Base-by-base conservation (phyloP, 2,888 invertebrate genomes). In the Melipona beecheii region DNA sequence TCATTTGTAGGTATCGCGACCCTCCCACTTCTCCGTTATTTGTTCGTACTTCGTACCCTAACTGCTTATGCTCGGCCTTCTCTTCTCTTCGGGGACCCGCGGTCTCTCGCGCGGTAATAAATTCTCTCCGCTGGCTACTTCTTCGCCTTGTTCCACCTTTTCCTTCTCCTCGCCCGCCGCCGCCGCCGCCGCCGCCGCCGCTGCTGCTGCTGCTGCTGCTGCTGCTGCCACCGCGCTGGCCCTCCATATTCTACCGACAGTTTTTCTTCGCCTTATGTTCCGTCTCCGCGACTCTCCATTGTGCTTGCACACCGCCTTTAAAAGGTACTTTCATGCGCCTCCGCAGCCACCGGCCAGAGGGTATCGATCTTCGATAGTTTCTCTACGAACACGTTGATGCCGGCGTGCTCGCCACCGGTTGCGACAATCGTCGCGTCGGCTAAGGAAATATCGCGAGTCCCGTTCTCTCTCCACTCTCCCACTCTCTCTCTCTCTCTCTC, bases 21-120 rank as follows among this genome's bases (percentile, higher is more conserved):
- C 84, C 86, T 87, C 81, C 81, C 84, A 85, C 79, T 81, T 81
- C 79, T 75, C 71, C 86, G 86, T 90, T 88, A 90, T 90, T 90
- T 90, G 87, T 88, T 89, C 85, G 76, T 83, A 77, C 76, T 43
- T 72, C 85, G 78, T 85, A 83, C 82, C 90, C 78, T 84, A 86
- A 82, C 87, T 81, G 83, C 85, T 87, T 79, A 82, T 82, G 80
- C 75, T 75, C 73, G 83, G 71, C 65, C 85, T 71, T 85, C 78
- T 80, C 54, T 70, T 58, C 75, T 85, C 79, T 81, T 80, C 77
- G 76, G 77, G 70, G 84, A 84, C 78, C 82, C 84, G 78, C 84
- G 73, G 69, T 78, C 81, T 84, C 86, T 85, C 86, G 86, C 87
- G 83, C 76, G 84, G 90, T 86, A 91, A 92, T 92, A 92, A 92